Base-by-base conservation (phyloP, 2,113 vertebrate genomes). In the Orientallactaga bullata region DNA sequence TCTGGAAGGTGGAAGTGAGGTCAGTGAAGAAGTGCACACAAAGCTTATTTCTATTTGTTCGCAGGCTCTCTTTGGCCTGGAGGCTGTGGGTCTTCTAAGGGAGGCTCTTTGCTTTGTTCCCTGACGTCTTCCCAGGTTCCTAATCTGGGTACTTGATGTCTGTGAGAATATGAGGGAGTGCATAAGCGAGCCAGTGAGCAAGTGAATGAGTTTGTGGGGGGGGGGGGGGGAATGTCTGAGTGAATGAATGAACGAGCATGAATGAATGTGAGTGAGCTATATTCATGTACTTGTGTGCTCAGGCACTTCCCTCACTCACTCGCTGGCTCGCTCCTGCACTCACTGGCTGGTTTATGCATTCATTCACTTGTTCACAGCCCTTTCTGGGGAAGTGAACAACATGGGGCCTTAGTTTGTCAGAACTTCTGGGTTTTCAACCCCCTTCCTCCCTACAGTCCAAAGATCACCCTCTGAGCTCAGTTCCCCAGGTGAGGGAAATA, bases 1-100 rank as follows among this genome's bases (percentile, higher is more conserved):
- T 81, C 88, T 85, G 58, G 94, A 35, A 72, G 79, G 69, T 77
- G 83, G 79, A 51, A 24, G 23, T 32, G 28, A 61, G 88, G 15
- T 58, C 6, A 3, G 5, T 35, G 20, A 28, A 5, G 7, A 30
- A 10, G 10, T 32, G 39, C 1, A 2, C 12, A 1, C 15, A 28
- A 60, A 61, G 17, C 35, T 35, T 24, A 0, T 61, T 30, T 23
- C 0, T 55, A 23, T 28, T 58, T n/a, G 15, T 35, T 17, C 77
- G 66, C 63, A 42, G 5, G 23, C 2, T 74, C 17, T 63, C 77
- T 74, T 61, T 60, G 0, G 3, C 30, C 3, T 0, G 3, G 26
- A 63, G 26, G 65, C 79, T 47, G 23, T 42, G 28, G 11, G 65
- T n/a, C 15, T 39, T 30, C 0, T 35, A 15, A 47, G 3, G 66